Conservation (phyloP, 1,140 invertebrate species). For the Papilio dardanus region DNA sequence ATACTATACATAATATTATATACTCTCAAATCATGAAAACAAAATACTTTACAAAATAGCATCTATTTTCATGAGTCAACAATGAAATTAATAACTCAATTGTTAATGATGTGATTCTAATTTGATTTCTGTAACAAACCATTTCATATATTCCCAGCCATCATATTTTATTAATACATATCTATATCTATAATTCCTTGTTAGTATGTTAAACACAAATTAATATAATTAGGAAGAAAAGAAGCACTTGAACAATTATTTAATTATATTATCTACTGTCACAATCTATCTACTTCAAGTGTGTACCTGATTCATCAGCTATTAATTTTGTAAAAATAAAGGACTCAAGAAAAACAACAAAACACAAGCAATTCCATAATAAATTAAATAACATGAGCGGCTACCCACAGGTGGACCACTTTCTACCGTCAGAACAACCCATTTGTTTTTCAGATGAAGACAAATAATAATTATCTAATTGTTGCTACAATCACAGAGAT, state of each 20-base stretch:
- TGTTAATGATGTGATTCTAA: background rate
- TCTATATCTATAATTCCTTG: slow-evolving; percentile 3
- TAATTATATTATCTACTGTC: slow-evolving; percentile 54
- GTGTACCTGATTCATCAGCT: slow-evolving; percentile 55
- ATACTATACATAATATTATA: slow-evolving; percentile 34
- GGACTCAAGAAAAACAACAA: slow-evolving; percentile 75
- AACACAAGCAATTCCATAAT: slow-evolving; percentile 79
- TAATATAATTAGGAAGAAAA: slow-evolving; percentile 54
- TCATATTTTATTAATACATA: slow-evolving; percentile 4
- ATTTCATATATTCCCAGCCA: slow-evolving; percentile 22
- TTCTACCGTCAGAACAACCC: slow-evolving; percentile 74
- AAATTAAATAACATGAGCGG: slow-evolving; percentile 81
- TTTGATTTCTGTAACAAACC: slow-evolving; percentile 10
- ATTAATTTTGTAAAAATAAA: slow-evolving; percentile 59
- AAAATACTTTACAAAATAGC: slow-evolving; percentile 27
- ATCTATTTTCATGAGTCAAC: slow-evolving; percentile 14
- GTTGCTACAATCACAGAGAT: slow-evolving; percentile 82
- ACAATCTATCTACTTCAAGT: slow-evolving; percentile 59
- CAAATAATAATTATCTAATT: slow-evolving; percentile 79
- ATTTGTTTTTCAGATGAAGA: slow-evolving; percentile 72
- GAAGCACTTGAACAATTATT: slow-evolving; percentile 70
- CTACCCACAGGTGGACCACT: slow-evolving; percentile 67
- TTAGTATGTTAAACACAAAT: slow-evolving; percentile 57
- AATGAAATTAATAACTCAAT: slow-evolving; percentile 18
- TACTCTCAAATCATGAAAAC: slow-evolving; percentile 29